A percentile compares a stretch with the other conserved stretches of the same genome.
Conservation (phyloP, 2,888 invertebrate species). For the Lasioglossum vierecki region DNA sequence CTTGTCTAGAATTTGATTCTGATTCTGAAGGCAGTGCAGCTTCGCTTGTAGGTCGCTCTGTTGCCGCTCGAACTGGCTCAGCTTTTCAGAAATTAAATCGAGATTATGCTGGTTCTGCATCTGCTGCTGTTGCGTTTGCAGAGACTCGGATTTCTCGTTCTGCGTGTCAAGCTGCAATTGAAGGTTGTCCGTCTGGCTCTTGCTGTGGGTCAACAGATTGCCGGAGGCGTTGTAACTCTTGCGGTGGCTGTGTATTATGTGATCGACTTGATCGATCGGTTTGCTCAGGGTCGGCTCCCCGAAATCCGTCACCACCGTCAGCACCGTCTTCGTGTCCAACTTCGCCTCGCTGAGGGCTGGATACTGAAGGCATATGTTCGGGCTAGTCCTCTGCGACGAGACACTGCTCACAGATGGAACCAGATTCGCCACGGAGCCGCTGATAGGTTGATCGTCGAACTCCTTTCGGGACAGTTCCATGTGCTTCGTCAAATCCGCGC, state of each 20-base stretch:
- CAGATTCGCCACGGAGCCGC: conserved; percentile 81
- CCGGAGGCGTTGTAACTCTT: conserved; percentile 76
- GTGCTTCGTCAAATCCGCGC: conserved; percentile 82
- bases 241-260: conserved; percentile 82
- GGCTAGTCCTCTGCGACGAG: conserved; percentile 79
- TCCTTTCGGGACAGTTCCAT: conserved; percentile 81
- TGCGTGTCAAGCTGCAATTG: conserved; percentile 67
- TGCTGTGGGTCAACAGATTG: conserved; percentile 76
- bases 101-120: conserved; percentile 81
- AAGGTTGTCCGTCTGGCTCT: conserved; percentile 77
- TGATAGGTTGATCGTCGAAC: conserved; percentile 81
- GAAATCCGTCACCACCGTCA: conserved; percentile 80
- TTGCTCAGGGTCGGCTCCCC: conserved; percentile 74
- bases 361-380: conserved; percentile 80
- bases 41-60: conserved; percentile 82
- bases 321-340: conserved; percentile 76
- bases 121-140: conserved; percentile 67
- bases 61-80: conserved; percentile 81
- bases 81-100: conserved; percentile 80
- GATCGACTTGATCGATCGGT: conserved; percentile 79
- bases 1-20: conserved; percentile 82
- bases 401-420: conserved; percentile 71
- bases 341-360: conserved; percentile 80
- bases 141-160: conserved; percentile 64
- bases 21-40: conserved; percentile 81